Evolutionary conservation across 2,888 invertebrate genomes (phyloP), one percentile per base, ranked within the genome.

Genomic region (Eristalinus aeneus): DNA sequence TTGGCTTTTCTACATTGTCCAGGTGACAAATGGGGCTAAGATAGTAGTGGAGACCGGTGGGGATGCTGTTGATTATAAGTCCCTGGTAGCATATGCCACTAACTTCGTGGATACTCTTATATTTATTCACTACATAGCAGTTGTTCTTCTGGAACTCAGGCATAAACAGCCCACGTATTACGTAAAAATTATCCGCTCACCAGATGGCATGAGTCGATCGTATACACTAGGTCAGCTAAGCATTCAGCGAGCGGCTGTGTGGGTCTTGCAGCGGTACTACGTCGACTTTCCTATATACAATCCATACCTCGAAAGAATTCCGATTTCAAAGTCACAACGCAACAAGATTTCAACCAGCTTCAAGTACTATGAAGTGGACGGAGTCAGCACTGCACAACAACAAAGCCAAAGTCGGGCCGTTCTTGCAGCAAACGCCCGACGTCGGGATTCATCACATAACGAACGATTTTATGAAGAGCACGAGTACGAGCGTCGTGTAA

Each of bases 401-500:
- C 93, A 96, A 75, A 96, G 95, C 78, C 96, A 96, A 90, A 95
- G 96, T 8, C 93, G 95, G 46, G 95, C 95, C 0, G 94, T 95
- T 90, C 90, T 96, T 88, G 95, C 96, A 2, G 96, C 97, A 1
- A 96, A 96, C 89, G 96, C 97, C 0, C 94, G 98, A 16, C 94
- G 98, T 1, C 94, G 98, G 32, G 95, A 98, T 89, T 97, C 98
- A 0, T 97, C 97, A 88, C 99, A 99, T 93, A 99, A 99, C 93
- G 99, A 99, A 93, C 94, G 98, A 39, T 98, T 99, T 93, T 98
- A 99, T 93, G 99, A 99, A 92, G 99, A 99, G 93, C 97, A 98
- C 90, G 99, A 99, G 93, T 98, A 98, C 89, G 98, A 98, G 91
- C 93, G 98, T 4, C 94, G 98, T 76, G 98, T 99, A 76, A 95